Evolutionary conservation across 2,797 vertebrate genomes (phyloP).

Genomic region (Lithobates pipiens): DNA sequence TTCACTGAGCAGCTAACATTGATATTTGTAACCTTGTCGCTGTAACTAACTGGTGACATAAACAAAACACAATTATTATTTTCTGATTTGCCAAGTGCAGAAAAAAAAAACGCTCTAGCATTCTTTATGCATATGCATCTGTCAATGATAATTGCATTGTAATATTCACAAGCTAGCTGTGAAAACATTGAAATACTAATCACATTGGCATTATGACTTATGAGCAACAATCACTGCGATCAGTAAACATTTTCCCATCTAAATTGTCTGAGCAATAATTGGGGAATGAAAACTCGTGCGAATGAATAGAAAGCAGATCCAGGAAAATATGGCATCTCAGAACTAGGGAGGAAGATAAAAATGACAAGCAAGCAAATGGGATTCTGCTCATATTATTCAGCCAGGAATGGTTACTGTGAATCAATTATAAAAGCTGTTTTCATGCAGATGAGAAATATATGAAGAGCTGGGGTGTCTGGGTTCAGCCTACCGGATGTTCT

Average conservation of each 20-base stretch:
- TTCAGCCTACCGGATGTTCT: slow-evolving; percentile 38
- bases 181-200: slow-evolving; percentile 63
- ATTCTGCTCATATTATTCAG: slow-evolving; percentile 44
- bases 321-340: slow-evolving; percentile 54
- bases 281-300: slow-evolving; percentile 57
- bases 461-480: slow-evolving; percentile 16
- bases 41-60: slow-evolving; percentile 55
- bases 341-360: slow-evolving; percentile 45
- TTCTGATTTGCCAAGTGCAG: slow-evolving; percentile 55
- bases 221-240: slow-evolving; percentile 60
- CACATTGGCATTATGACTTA: slow-evolving; percentile 64
- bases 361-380: slow-evolving; percentile 41
- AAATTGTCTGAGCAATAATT: slow-evolving; percentile 63
- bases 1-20: slow-evolving; percentile 34
- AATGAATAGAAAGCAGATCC: slow-evolving; percentile 57
- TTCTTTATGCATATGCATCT: slow-evolving; percentile 59
- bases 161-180: slow-evolving; percentile 61
- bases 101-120: slow-evolving; percentile 27
- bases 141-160: slow-evolving; percentile 62
- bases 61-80: slow-evolving; percentile 60
- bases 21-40: slow-evolving; percentile 49
- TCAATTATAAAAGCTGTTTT: slow-evolving; percentile 37
- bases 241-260: slow-evolving; percentile 62
- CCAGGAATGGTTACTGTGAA: background rate
- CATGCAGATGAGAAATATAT: slow-evolving; percentile 23